Base-by-base conservation (phyloP, 2,113 vertebrate genomes). In the Leptocoma aspasia region DNA sequence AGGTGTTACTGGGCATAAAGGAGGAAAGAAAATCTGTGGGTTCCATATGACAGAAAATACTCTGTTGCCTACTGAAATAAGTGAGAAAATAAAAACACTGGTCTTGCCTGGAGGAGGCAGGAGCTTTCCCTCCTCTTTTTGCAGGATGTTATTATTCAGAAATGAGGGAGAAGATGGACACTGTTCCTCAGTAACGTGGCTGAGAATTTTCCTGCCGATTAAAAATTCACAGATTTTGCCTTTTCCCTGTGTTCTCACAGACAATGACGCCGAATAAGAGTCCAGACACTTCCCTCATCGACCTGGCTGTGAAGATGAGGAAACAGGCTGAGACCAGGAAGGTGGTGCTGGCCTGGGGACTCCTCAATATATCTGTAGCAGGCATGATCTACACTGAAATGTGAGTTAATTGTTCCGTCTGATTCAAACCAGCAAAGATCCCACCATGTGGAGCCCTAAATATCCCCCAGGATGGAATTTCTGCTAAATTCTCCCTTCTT, bases 381-480 rank as follows among this genome's bases (percentile, higher is more conserved):
- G 99, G 99, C 65, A 99, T 99, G 98, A 98, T 99, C 95, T 99
- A 99, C 83, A 99, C 98, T 16, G 99, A 99, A 97, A 99, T 99
- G 99, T 99, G 80, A 78, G 99, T 96, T 56, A 7, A 13, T 9
- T 10, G 26, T 35, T 20, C 64, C 7, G 18, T 7, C 59, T 44
- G 54, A 14, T 45, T 27, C 49, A 53, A 64, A 31, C 11, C 54
- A 28, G 5, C 66, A 31, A 52, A 84, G 27, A 4, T 56, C 35
- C 30, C n/a, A 0, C 20, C 30, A 22, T 52, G 17, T 27, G 2
- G 9, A 82, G 64, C 54, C 61, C 44, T 16, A 3, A 33, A 28
- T 52, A 35, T n/a, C 19, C 42, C 75, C 33, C 1, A 0, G 13
- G 27, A 3, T 24, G 5, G 13, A 45, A 50, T 7, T 44, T 11